Conservation (phyloP, 2,888 invertebrate species). For the Heliconius ethilla region DNA sequence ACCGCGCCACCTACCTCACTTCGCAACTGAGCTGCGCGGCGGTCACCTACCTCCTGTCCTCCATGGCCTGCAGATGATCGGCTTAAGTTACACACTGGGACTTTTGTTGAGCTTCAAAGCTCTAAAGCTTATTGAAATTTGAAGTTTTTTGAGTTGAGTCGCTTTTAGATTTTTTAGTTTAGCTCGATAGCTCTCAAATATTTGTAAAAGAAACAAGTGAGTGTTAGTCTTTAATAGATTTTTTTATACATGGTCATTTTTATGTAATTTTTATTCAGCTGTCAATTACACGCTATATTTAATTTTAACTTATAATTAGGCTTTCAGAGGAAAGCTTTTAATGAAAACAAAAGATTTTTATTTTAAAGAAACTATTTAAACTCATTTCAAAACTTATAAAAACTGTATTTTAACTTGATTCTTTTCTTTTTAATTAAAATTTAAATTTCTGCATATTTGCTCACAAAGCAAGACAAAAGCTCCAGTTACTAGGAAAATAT, state of each 20-base stretch:
- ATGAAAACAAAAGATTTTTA: neutral
- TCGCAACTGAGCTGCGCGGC: slow-evolving; percentile 76
- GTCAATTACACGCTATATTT: neutral
- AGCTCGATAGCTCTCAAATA: neutral
- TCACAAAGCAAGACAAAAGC: slow-evolving; percentile 31
- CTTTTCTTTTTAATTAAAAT: slow-evolving; percentile 6
- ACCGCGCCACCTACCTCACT: slow-evolving; percentile 77
- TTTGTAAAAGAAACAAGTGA: too few relatives aligned
- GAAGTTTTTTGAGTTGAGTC: neutral
- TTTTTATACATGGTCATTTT: neutral
- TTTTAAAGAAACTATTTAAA: neutral
- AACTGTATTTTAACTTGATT: neutral
- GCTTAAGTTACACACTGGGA: slow-evolving; percentile 47
- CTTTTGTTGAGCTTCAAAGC: slow-evolving; percentile 38
- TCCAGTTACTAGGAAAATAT: slow-evolving; percentile 34
- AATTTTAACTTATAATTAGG: neutral
- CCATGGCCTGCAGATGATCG: slow-evolving; percentile 77
- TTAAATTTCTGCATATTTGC: slow-evolving; percentile 3
- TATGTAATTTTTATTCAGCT: neutral
- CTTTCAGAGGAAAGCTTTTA: neutral
- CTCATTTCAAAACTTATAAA: neutral
- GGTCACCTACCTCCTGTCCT: slow-evolving; percentile 72
- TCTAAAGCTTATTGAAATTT: neutral
- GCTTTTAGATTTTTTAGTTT: neutral
- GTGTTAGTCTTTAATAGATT: neutral